phyloP scores from a whole-genome alignment of 2,797 vertebrate genomes.

The Acridotheres tristis region DNA sequence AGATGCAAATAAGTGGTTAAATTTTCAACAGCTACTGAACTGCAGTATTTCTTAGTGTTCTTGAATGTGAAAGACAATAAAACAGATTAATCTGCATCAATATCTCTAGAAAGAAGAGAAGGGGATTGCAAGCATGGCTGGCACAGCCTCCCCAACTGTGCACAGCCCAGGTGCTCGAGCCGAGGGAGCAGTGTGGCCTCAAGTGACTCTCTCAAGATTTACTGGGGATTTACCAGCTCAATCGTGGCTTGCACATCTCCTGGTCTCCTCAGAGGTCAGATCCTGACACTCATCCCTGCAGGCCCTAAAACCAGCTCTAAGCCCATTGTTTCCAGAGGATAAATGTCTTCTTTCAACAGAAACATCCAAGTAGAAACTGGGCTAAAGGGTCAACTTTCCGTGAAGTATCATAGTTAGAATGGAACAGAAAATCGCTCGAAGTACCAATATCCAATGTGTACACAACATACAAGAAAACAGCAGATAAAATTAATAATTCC shows the following conservation, averaged over 20 bases:
- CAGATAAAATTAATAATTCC: neutral
- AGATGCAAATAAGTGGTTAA: neutral
- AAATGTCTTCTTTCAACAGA: neutral
- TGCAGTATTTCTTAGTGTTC: neutral
- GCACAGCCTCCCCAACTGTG: neutral
- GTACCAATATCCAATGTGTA: neutral
- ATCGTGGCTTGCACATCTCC: neutral
- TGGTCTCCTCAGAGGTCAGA: neutral
- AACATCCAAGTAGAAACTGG: neutral
- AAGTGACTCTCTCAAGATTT: neutral
- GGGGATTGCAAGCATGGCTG: neutral
- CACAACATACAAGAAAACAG: neutral
- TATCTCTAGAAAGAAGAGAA: neutral
- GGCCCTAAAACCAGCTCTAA: neutral
- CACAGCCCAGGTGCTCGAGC: neutral
- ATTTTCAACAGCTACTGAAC: constrained; percentile 1
- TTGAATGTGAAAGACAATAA: neutral
- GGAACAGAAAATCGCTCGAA: neutral
- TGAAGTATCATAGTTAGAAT: neutral
- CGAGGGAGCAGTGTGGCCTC: neutral
- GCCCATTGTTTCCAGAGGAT: neutral
- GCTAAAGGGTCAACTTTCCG: neutral
- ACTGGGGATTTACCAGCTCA: neutral
- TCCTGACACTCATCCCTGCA: neutral
- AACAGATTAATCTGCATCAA: neutral